These are phyloP conservation scores for Lepidocolaptes lacrymiger DNA, from an alignment of 2,797 vertebrate species.

Conservation along the genomic window DNA sequence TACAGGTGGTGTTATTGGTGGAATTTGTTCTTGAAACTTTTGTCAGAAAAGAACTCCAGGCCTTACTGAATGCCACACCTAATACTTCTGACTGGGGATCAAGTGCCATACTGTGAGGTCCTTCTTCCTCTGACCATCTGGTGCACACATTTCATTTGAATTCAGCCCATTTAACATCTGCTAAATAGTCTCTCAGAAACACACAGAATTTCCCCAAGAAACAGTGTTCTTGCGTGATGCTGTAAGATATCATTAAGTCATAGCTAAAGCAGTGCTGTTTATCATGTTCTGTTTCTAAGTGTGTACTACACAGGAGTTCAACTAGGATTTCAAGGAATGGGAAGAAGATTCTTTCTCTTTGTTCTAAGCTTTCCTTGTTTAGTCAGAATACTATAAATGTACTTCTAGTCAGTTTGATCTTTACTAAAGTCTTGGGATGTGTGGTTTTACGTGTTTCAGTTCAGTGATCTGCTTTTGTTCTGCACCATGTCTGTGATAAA, in stretches of 20 bases:
- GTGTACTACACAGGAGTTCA: background rate
- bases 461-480: background rate
- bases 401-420: background rate
- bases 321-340: background rate
- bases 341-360: background rate
- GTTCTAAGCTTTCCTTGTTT: background rate
- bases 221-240: background rate
- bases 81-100: background rate
- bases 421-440: background rate
- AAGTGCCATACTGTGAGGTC: background rate
- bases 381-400: background rate
- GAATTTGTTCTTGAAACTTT: slow-evolving; percentile 59
- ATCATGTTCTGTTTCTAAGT: background rate
- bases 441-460: background rate
- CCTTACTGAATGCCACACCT: background rate
- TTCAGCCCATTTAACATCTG: background rate
- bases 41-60: slow-evolving; percentile 18
- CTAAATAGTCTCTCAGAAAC: background rate
- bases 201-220: background rate
- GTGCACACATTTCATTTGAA: background rate
- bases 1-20: background rate
- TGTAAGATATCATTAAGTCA: background rate
- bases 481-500: background rate
- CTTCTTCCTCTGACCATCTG: background rate
- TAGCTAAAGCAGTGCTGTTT: background rate